phyloP scores from a whole-genome alignment of 2,888 invertebrate genomes.

The Baronia brevicornis region DNA sequence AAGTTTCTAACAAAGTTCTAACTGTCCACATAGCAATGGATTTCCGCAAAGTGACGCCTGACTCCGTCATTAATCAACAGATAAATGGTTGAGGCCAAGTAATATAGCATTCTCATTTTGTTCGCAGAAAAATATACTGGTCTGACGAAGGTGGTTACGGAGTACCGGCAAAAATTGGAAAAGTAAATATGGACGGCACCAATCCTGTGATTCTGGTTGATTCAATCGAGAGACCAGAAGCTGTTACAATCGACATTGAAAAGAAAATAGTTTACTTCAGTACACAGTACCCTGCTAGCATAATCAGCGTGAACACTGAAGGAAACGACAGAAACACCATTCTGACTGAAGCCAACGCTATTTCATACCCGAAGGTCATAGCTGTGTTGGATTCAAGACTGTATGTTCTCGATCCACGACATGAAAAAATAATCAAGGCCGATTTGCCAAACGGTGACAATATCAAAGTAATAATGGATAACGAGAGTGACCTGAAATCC shows the following conservation, averaged over 20 bases:
- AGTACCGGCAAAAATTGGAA: constrained; percentile 91
- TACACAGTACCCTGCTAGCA: constrained; percentile 82
- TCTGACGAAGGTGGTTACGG: constrained; percentile 95
- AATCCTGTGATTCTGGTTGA: constrained; percentile 84
- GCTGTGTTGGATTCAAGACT: constrained; percentile 87
- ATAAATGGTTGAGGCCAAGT: too few relatives aligned
- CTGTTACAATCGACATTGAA: constrained; percentile 89
- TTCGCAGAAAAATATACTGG: constrained; percentile 90
- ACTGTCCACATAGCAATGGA: too few relatives aligned
- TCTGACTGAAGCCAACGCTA: constrained; percentile 80
- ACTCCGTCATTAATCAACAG: too few relatives aligned
- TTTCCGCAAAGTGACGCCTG: too few relatives aligned
- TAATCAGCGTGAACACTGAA: constrained; percentile 82
- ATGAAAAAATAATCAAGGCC: constrained; percentile 91
- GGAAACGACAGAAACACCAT: constrained; percentile 82
- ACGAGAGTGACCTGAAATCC: constrained; percentile 90
- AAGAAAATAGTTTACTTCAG: constrained; percentile 92
- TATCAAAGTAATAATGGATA: constrained; percentile 84
- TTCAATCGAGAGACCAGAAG: constrained; percentile 84
- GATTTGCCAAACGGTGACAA: constrained; percentile 88
- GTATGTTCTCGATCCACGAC: constrained; percentile 91
- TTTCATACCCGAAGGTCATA: constrained; percentile 86
- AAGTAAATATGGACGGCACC: constrained; percentile 95
- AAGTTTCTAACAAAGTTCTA: too few relatives aligned
- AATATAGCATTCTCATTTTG: constrained; percentile 16